Evolutionary conservation across 2,113 vertebrate genomes (phyloP).

Genomic region (Eolophus roseicapilla): DNA sequence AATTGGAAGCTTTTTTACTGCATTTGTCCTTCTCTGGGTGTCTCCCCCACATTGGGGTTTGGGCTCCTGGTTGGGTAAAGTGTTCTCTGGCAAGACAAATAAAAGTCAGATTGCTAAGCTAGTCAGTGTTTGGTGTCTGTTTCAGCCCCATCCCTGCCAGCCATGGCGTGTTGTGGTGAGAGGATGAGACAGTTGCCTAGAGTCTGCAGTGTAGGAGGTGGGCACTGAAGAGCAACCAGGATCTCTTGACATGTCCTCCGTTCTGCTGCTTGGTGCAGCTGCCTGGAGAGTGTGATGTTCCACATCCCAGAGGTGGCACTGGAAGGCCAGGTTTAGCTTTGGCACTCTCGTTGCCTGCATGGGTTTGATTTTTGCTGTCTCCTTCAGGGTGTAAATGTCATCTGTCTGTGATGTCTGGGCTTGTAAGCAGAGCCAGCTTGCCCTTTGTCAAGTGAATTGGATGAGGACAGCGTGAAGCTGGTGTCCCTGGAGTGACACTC

Average conservation of each 20-base stretch:
- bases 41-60: conserved; percentile 40
- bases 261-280: neutral
- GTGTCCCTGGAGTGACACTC: neutral
- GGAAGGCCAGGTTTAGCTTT: neutral
- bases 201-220: neutral
- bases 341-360: neutral
- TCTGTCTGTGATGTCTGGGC: neutral
- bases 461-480: neutral
- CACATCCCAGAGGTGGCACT: neutral
- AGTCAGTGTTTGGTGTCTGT: neutral
- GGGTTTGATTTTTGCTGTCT: neutral
- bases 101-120: neutral
- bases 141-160: neutral
- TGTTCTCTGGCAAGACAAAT: neutral
- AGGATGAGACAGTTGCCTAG: neutral
- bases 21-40: neutral
- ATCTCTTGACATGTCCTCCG: rapidly evolving
- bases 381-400: neutral
- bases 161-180: neutral
- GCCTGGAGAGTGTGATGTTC: neutral
- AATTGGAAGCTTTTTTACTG: neutral
- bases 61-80: neutral
- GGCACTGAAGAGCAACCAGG: neutral
- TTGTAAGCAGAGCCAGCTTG: neutral
- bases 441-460: neutral